phyloP scores from a whole-genome alignment of 1,140 invertebrate species.

The Brachionus calyciflorus region DNA sequence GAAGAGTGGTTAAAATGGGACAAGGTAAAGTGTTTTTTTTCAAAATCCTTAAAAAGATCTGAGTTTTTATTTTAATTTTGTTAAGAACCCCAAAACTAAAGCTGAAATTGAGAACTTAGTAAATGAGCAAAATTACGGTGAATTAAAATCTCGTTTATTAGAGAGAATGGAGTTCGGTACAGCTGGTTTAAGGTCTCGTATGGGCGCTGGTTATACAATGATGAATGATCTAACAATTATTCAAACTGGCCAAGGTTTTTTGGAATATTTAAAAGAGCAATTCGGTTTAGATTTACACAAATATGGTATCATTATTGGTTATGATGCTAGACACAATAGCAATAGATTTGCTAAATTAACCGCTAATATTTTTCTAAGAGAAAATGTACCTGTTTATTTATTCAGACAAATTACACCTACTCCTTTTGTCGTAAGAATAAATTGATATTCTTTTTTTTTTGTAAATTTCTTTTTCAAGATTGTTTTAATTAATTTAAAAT shows the following conservation, averaged over 20 bases:
- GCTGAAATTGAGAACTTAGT: slow-evolving; percentile 29
- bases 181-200: slow-evolving; percentile 74
- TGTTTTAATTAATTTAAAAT: background rate
- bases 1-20: slow-evolving; percentile 34
- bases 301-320: slow-evolving; percentile 77
- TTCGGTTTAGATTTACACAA: slow-evolving; percentile 1
- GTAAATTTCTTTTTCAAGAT: no score
- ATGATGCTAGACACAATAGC: slow-evolving; percentile 90
- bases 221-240: slow-evolving; percentile 98
- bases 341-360: slow-evolving; percentile 85
- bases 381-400: slow-evolving; percentile 76
- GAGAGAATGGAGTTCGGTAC: slow-evolving; percentile 45
- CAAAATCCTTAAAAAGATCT: background rate
- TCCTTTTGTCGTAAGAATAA: slow-evolving; percentile 72
- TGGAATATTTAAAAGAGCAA: slow-evolving; percentile 4
- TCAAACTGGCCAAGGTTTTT: slow-evolving; percentile 77
- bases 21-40: slow-evolving; percentile 9
- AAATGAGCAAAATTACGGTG: background rate
- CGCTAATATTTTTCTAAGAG: slow-evolving; percentile 75
- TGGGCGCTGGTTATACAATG: slow-evolving; percentile 84
- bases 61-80: background rate
- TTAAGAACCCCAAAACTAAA: slow-evolving; percentile 24
- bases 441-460: no score
- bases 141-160: slow-evolving; percentile 6
- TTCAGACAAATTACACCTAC: slow-evolving; percentile 81